phyloP scores from a whole-genome alignment of 2,113 vertebrate genomes.

The Notiomystis cincta region DNA sequence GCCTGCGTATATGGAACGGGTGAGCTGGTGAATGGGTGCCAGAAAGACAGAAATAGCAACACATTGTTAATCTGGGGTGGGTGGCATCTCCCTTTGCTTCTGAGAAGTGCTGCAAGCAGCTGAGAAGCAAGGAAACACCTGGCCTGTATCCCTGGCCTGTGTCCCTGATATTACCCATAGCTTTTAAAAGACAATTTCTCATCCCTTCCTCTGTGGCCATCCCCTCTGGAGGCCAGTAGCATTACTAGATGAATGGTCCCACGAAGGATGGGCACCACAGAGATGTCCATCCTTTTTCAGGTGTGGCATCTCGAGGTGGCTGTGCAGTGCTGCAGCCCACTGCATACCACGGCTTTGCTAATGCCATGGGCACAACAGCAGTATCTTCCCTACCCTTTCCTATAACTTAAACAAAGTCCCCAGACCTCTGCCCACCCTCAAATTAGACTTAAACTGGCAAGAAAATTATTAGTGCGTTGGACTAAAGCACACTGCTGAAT shows the following conservation, averaged over 20 bases:
- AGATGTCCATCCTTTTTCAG: neutral
- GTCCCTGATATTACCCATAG: fast-evolving
- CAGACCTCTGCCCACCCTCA: neutral
- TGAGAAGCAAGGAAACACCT: neutral
- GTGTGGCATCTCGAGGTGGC: neutral
- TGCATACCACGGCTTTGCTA: fast-evolving
- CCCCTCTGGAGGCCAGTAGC: neutral
- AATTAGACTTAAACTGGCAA: neutral
- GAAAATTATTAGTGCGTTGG: neutral
- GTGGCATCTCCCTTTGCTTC: neutral
- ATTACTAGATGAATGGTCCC: no score
- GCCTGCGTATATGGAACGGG: neutral
- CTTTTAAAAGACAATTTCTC: neutral
- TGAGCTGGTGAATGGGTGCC: neutral
- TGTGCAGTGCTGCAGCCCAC: neutral
- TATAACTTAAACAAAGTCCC: neutral
- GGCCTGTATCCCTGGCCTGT: no score
- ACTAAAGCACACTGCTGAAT: neutral
- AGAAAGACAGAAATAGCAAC: neutral
- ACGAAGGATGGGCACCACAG: fast-evolving
- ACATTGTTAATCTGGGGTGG: neutral
- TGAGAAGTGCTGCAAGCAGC: neutral
- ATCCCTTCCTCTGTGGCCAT: neutral
- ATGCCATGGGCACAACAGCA: neutral
- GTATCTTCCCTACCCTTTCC: neutral